Conservation (phyloP, 2,113 vertebrate species). For the Antechinus flavipes region DNA sequence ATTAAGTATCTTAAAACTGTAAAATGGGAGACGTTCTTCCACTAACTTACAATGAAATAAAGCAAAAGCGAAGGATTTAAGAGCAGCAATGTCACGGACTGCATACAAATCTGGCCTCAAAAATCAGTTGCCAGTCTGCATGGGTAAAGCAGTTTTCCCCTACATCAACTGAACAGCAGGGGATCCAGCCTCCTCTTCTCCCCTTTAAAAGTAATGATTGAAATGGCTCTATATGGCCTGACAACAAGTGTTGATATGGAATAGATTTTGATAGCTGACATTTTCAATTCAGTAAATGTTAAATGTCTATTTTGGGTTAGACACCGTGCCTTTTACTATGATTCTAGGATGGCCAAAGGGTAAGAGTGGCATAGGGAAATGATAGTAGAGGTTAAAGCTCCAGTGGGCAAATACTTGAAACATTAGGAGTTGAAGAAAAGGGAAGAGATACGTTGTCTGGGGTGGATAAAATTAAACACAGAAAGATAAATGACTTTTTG, state of each 20-base stretch:
- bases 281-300: conserved; percentile 29
- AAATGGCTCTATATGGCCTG: conserved; percentile 33
- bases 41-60: conserved; percentile 1
- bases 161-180: not conserved
- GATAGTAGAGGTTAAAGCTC: conserved; percentile 21
- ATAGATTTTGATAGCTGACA: conserved; percentile 32
- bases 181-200: not conserved
- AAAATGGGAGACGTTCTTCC: not conserved
- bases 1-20: conserved; percentile 25
- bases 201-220: conserved; percentile 16
- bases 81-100: not conserved
- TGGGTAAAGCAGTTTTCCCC: not conserved
- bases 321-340: not conserved
- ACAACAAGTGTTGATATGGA: conserved; percentile 20
- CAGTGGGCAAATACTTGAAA: not conserved
- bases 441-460: not conserved
- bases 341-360: not conserved
- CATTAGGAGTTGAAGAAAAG: conserved; percentile 10
- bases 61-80: not conserved
- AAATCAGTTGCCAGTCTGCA: too few relatives aligned
- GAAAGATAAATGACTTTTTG: not conserved
- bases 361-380: conserved; percentile 8
- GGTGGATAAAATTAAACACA: conserved; percentile 23
- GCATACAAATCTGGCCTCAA: not conserved
- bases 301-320: not conserved